Evolutionary conservation across 2,888 invertebrate genomes (phyloP), one percentile per base, ranked within the genome.

Genomic region (Lasioglossum leucozonium): DNA sequence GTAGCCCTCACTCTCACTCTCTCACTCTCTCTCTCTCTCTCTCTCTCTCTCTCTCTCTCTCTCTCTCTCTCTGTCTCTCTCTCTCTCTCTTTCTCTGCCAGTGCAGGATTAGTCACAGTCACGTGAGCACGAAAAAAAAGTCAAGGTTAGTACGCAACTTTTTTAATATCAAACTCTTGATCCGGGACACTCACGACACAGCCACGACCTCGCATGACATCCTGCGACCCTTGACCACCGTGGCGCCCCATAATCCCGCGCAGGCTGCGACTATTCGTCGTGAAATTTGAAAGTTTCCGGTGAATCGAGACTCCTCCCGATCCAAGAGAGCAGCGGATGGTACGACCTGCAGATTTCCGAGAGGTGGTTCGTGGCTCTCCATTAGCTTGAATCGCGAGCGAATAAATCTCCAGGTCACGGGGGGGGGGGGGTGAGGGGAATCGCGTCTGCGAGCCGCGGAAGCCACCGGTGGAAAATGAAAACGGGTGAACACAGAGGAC

Each of bases 221-320:
- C 47, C 47, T 16, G 30, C 6, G 73, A 77, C 72, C 69, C 10
- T n/a, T 40, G 76, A 65, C 82, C 73, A 16, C 11, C 30, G 26
- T 13, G 42, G 26, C 4, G 51, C 11, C 22, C 18, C 18, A 30
- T 65, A 72, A 67, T 44, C 26, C 42, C 37, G 13, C 34, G 16
- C 74, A 10, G 51, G 8, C 58, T 42, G 65, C 18, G 34, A 71
- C 71, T 10, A 11, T 0, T 42, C 37, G n/a, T 13, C 18, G 42
- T n/a, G 30, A 44, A 71, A 80, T 69, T 69, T 10, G 30, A 6
- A 30, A 34, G 37, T 16, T n/a, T 72, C n/a, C 22, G 51, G 22
- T 2, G 51, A 51, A 51, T 51, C 51, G n/a, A n/a, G 51, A 10
- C 10, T 22, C 22, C 47, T 47, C 47, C 8, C 47, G 51, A n/a